Base-by-base conservation (phyloP, 2,797 vertebrate species). In the Pantherophis vulpinus region DNA sequence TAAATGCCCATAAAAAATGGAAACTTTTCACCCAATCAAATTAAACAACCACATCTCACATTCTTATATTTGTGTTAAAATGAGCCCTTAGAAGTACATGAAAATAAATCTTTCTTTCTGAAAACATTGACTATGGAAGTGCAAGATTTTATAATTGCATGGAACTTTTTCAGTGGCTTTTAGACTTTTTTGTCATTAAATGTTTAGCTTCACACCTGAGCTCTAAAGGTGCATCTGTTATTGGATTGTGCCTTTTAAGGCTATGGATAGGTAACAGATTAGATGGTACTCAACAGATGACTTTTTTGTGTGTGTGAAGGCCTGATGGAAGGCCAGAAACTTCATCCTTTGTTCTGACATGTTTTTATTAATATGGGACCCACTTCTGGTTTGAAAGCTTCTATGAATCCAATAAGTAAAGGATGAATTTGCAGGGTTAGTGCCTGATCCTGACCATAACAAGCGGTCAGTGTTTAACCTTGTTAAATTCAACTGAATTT, bases 11-110 rank as follows among this genome's bases (percentile, higher is more conserved):
- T 74, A 42, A 37, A 37, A 74, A 74, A 70, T 92, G 79, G 92
- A 91, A 95, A 94, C 92, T 95, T 96, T 95, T 54, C 93, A 86
- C 92, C 93, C 91, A 91, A 94, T 92, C 94, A 8, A 93, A 96
- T 95, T 59, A 56, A 37, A 94, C 94, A 59, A 93, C 0, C 89
- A 89, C 47, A 91, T 87, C 83, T 95, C 90, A 51, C 92, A 61
- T 86, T 93, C 93, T 92, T 2, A 74, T 93, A 89, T 94, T 47
- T 2, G 0, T 42, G 25, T 66, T 91, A 93, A 95, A 91, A 93
- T 0, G 0, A 96, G n/a, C 89, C 94, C 90, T 58, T 63, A 91
- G 88, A 54, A 93, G 91, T 91, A 29, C 11, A 37, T 66, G n/a
- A 10, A 87, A 59, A 70, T 25, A 86, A 92, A 86, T 61, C 91